phyloP scores from a whole-genome alignment of 2,113 vertebrate species.

The Pteruthius melanotis region DNA sequence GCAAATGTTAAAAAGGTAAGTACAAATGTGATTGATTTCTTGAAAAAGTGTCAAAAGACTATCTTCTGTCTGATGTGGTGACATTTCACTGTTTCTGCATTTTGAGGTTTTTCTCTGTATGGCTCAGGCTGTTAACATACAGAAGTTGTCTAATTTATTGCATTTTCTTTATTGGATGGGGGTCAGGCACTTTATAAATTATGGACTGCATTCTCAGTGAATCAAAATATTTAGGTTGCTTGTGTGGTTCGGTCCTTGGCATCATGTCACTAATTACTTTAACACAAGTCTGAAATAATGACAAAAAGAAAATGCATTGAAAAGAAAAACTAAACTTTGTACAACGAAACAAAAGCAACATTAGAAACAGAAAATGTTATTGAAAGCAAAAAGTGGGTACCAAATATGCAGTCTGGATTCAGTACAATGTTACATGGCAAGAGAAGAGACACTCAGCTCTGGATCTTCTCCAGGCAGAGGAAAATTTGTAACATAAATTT shows the following conservation, averaged over 20 bases:
- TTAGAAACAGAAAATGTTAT: slow-evolving; percentile 46
- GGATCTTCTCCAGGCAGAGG: neutral
- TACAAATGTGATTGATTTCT: neutral
- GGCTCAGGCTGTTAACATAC: neutral
- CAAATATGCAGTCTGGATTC: slow-evolving; percentile 47
- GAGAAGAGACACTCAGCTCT: slow-evolving; percentile 34
- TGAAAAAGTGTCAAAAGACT: neutral
- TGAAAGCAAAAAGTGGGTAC: slow-evolving; percentile 28
- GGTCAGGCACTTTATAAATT: slow-evolving; percentile 52
- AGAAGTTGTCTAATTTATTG: slow-evolving; percentile 16
- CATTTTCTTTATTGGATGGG: slow-evolving; percentile 46
- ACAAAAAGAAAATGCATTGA: slow-evolving; percentile 65
- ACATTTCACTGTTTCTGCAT: neutral
- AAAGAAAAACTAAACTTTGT: slow-evolving; percentile 63
- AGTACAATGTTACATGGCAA: slow-evolving; percentile 32
- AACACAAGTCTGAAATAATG: slow-evolving; percentile 61
- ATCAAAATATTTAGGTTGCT: slow-evolving; percentile 70
- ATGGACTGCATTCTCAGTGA: slow-evolving; percentile 51
- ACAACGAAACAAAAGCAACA: slow-evolving; percentile 50
- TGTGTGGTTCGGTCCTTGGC: slow-evolving; percentile 67
- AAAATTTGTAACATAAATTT: slow-evolving; percentile 12
- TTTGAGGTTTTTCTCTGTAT: neutral
- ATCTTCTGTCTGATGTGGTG: neutral
- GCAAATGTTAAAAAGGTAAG: neutral
- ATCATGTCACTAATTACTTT: slow-evolving; percentile 70